phyloP scores from a whole-genome alignment of 1,140 invertebrate species.

The Nomia melanderi region DNA sequence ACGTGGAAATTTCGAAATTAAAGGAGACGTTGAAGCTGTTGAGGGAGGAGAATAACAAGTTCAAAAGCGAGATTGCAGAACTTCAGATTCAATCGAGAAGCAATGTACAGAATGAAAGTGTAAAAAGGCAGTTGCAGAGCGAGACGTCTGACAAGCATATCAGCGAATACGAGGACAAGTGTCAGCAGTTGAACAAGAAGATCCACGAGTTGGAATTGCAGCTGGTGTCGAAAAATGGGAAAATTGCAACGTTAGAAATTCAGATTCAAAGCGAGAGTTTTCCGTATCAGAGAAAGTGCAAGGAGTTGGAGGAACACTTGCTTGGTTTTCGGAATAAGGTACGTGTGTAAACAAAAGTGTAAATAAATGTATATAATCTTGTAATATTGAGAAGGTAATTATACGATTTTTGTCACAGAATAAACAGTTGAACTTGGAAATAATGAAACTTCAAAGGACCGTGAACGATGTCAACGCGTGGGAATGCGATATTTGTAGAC shows the following conservation, averaged over 20 bases:
- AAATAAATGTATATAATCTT: too few relatives aligned
- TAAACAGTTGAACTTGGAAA: constrained; percentile 55
- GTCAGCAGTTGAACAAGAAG: constrained; percentile 57
- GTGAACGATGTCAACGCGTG: constrained; percentile 48
- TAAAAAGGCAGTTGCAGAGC: constrained; percentile 60
- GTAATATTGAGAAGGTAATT: too few relatives aligned
- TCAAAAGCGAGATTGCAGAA: constrained; percentile 2
- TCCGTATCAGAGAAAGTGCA: constrained; percentile 70
- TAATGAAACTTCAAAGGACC: constrained; percentile 51
- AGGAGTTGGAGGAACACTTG: constrained; percentile 68
- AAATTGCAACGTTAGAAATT: constrained; percentile 72
- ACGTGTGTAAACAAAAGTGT: constrained; percentile 6
- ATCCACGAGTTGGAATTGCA: constrained; percentile 68
- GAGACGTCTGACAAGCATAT: constrained; percentile 19
- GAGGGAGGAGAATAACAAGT: neutral
- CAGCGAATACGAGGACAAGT: neutral
- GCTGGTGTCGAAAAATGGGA: constrained; percentile 69
- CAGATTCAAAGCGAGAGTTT: constrained; percentile 71
- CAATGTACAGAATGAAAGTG: constrained; percentile 10
- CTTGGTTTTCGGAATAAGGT: constrained; percentile 65
- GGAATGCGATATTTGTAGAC: constrained; percentile 71
- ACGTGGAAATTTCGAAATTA: constrained; percentile 30
- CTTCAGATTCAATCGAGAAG: constrained; percentile 51
- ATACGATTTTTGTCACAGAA: constrained; percentile 53
- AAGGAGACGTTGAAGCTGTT: neutral